Percentiles rank a stretch among this genome's conserved stretches.
Evolutionary conservation across 1,140 invertebrate genomes (phyloP).

Genomic region (Drosophila kikkawai): DNA sequence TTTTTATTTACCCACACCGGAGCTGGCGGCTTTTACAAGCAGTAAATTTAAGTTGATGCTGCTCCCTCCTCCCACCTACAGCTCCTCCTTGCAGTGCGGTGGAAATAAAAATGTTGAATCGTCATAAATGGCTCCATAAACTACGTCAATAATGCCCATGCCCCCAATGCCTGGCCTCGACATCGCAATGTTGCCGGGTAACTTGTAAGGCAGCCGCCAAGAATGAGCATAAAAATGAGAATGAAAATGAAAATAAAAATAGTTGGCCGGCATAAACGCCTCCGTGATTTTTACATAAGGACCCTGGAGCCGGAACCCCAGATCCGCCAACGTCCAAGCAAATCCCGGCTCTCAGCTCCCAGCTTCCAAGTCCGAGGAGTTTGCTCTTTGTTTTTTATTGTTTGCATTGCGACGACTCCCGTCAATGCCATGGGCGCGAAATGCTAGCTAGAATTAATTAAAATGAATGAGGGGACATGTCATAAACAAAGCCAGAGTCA

Average conservation of each 20-base stretch:
- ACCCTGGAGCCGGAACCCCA: slow-evolving; percentile 1
- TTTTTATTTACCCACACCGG: slow-evolving; percentile 75
- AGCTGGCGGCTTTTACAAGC: slow-evolving; percentile 62
- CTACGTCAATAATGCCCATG: slow-evolving; percentile 71
- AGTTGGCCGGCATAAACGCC: slow-evolving; percentile 79
- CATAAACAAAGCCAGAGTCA: slow-evolving; percentile 79
- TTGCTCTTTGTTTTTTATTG: slow-evolving; percentile 64
- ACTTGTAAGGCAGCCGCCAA: slow-evolving; percentile 60
- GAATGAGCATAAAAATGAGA: slow-evolving; percentile 72
- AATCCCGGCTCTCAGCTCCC: slow-evolving; percentile 11
- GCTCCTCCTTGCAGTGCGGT: slow-evolving; percentile 57
- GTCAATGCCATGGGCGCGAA: slow-evolving; percentile 79
- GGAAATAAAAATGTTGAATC: slow-evolving; percentile 83
- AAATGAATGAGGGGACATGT: slow-evolving; percentile 84
- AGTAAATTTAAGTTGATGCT: slow-evolving; percentile 78
- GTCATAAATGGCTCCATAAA: slow-evolving; percentile 84
- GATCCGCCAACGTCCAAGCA: slow-evolving; percentile 21
- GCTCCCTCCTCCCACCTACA: slow-evolving; percentile 1
- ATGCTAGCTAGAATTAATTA: slow-evolving; percentile 80
- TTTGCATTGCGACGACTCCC: slow-evolving; percentile 72
- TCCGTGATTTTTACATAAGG: slow-evolving; percentile 80
- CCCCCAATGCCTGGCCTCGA: slow-evolving; percentile 41
- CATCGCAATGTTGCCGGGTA: slow-evolving; percentile 52
- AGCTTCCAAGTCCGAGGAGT: slow-evolving; percentile 6
- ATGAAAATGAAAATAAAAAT: slow-evolving; percentile 78